Evolutionary conservation across 2,888 invertebrate genomes (phyloP).

Genomic region (Dasysyrphus albostriatus): DNA sequence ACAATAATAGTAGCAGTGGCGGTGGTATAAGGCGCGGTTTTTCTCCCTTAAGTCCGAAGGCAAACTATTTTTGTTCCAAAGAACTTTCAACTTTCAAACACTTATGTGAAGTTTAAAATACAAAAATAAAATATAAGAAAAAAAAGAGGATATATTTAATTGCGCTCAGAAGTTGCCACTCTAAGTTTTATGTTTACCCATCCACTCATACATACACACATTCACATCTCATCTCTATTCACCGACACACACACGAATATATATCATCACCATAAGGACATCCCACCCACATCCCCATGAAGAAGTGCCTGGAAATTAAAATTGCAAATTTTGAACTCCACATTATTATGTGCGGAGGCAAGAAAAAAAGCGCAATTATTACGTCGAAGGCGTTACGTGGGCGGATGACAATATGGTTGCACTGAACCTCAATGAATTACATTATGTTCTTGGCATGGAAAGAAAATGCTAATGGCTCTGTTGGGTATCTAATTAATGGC

Average conservation of each 20-base stretch:
- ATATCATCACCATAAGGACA: slow-evolving; percentile 5
- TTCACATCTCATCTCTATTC: background rate
- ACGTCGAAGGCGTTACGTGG: slow-evolving; percentile 39
- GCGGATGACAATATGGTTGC: slow-evolving; percentile 56
- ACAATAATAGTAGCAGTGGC: background rate
- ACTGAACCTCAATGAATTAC: slow-evolving; percentile 48
- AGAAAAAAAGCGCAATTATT: slow-evolving; percentile 57
- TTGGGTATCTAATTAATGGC: slow-evolving; percentile 68
- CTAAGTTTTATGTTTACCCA: slow-evolving; percentile 43
- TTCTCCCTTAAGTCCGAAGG: slow-evolving; percentile 41
- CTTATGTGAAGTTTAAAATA: slow-evolving; percentile 31
- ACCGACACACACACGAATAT: background rate
- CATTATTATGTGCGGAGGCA: slow-evolving; percentile 2
- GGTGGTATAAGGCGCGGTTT: background rate
- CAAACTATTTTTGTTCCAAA: slow-evolving; percentile 38
- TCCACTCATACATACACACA: background rate
- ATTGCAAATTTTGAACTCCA: slow-evolving; percentile 65
- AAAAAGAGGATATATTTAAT: slow-evolving; percentile 54
- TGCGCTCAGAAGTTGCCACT: slow-evolving; percentile 60
- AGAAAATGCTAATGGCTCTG: slow-evolving; percentile 56
- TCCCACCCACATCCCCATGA: slow-evolving; percentile 3
- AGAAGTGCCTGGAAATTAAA: slow-evolving; percentile 60
- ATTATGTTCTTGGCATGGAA: slow-evolving; percentile 64
- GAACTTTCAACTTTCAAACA: slow-evolving; percentile 62
- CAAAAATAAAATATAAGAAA: background rate